phyloP scores from a whole-genome alignment of 2,797 vertebrate genomes.

The Erpetoichthys calabaricus region DNA sequence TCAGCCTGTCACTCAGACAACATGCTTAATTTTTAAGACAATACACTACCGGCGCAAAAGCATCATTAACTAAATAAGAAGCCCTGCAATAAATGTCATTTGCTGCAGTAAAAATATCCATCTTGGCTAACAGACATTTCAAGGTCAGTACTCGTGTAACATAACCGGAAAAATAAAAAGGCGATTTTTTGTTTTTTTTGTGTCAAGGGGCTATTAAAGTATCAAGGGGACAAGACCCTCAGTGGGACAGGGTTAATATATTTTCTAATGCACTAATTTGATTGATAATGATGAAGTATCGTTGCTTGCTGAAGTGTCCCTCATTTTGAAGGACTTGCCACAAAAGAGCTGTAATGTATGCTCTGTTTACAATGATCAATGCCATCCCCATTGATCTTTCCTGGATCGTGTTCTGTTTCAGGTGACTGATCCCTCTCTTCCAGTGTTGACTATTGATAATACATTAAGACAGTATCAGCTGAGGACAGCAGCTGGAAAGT shows the following conservation, averaged over 20 bases:
- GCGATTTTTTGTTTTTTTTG: conserved; percentile 14
- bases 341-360: conserved; percentile 19
- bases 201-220: conserved; percentile 11
- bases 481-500: conserved; percentile 19
- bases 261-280: conserved; percentile 27
- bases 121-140: conserved; percentile 10
- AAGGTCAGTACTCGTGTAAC: conserved; percentile 16
- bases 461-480: conserved; percentile 29
- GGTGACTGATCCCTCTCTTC: conserved; percentile 28
- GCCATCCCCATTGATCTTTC: conserved; percentile 27
- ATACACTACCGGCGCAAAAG: conserved; percentile 15
- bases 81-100: conserved; percentile 19
- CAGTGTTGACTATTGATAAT: conserved; percentile 27
- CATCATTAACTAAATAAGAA: conserved; percentile 21
- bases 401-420: conserved; percentile 28
- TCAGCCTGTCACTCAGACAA: conserved; percentile 17
- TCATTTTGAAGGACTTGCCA: conserved; percentile 12
- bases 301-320: conserved; percentile 15
- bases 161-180: conserved; percentile 14
- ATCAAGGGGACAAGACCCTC: conserved; percentile 8
- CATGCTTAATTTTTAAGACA: conserved; percentile 23
- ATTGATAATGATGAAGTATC: conserved; percentile 18
- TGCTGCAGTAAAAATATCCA: conserved; percentile 12
- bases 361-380: conserved; percentile 31
- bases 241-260: conserved; percentile 13